Conservation (phyloP, 2,888 invertebrate genomes). For the Pelosia muscerda region DNA sequence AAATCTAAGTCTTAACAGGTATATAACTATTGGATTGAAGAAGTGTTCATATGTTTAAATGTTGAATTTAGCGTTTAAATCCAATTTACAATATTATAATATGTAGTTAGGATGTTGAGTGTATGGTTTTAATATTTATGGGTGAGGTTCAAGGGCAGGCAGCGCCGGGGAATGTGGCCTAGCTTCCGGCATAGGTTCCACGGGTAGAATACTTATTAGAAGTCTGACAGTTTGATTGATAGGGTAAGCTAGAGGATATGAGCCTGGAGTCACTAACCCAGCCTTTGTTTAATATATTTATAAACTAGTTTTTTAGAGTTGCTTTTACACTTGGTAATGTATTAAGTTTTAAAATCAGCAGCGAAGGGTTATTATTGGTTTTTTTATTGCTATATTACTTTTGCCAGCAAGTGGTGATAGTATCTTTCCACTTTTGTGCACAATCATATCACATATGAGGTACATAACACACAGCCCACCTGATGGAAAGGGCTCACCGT, state of each 20-base stretch:
- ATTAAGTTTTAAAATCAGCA: not conserved
- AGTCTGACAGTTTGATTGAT: conserved; percentile 43
- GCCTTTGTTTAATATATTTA: not conserved
- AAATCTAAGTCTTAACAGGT: not conserved
- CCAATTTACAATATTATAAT: not conserved
- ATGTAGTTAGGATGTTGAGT: not conserved
- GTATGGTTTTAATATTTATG: not conserved
- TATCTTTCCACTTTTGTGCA: no score
- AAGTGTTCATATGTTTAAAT: not conserved
- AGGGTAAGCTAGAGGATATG: conserved; percentile 19
- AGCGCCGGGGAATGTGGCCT: conserved; percentile 72
- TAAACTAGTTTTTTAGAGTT: not conserved
- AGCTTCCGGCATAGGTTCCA: conserved; percentile 71
- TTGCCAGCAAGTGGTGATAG: no score
- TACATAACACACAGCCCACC: no score
- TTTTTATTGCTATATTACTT: not conserved
- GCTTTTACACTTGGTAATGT: not conserved
- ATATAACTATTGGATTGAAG: no score
- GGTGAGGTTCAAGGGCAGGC: conserved; percentile 76
- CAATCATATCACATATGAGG: no score
- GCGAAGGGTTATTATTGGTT: not conserved
- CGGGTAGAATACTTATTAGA: conserved; percentile 66
- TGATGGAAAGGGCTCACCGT: no score
- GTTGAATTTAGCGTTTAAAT: not conserved
- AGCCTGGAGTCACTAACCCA: conserved; percentile 2